Percentiles rank a stretch among this genome's conserved stretches.
Evolutionary conservation across 1,140 invertebrate genomes (phyloP).

Genomic region (Drosophila paulistorum): DNA sequence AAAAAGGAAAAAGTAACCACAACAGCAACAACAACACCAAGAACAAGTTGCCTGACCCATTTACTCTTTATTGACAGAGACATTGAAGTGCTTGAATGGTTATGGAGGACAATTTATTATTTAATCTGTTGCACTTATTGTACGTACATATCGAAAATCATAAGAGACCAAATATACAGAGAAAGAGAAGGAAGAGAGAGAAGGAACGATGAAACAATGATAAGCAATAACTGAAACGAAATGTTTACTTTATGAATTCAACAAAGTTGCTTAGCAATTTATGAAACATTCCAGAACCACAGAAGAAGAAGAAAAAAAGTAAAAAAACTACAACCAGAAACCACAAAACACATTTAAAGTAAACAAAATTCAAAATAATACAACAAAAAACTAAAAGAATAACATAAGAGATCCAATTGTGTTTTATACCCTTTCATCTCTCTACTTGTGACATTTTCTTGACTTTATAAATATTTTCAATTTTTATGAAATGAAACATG

Average conservation of each 20-base stretch:
- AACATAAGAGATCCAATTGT: not conserved
- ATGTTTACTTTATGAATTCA: conserved; percentile 6
- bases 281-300: conserved; percentile 35
- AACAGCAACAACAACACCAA: conserved; percentile 14
- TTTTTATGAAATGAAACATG: not conserved
- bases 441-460: no score
- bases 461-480: not conserved
- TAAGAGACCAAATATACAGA: not conserved
- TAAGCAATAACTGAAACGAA: conserved; percentile 1
- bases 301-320: not conserved
- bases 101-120: conserved; percentile 36
- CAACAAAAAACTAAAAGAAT: not conserved
- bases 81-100: conserved; percentile 45
- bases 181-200: not conserved
- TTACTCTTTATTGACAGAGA: conserved; percentile 51
- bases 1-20: not conserved
- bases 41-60: conserved; percentile 48
- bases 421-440: not conserved
- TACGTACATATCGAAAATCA: conserved; percentile 1
- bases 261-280: conserved; percentile 37
- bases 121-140: conserved; percentile 52
- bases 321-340: not conserved
- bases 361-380: not conserved
- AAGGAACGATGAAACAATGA: not conserved
- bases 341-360: not conserved